Conservation (phyloP, 2,113 vertebrate genomes). For the Plestiodon gilberti region DNA sequence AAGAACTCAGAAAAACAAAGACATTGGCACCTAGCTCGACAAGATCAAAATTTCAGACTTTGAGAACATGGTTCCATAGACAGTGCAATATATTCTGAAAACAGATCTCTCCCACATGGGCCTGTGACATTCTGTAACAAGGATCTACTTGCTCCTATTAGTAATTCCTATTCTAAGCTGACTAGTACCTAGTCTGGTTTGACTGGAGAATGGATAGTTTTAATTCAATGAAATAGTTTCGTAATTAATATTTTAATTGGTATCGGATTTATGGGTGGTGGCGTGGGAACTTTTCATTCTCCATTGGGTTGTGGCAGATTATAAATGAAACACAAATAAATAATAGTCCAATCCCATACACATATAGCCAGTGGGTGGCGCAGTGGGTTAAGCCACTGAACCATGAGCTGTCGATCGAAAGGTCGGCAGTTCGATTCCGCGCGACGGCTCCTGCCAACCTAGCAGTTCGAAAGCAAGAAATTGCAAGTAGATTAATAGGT, state of each 20-base stretch:
- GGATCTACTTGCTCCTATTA: not conserved
- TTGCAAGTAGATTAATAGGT: no score
- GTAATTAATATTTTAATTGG: not conserved
- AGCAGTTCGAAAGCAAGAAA: no score
- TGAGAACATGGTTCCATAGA: not conserved
- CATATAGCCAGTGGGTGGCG: no score
- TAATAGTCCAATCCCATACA: not conserved
- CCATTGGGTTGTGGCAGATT: not conserved
- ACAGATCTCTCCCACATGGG: not conserved
- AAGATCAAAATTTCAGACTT: not conserved
- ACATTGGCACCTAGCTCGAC: slow-evolving; percentile 29
- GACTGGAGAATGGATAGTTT: not conserved
- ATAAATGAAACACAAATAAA: not conserved
- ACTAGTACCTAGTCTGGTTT: not conserved
- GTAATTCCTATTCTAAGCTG: not conserved
- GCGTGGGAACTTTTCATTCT: not conserved
- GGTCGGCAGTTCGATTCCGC: no score
- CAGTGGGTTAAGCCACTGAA: no score
- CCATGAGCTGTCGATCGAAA: no score
- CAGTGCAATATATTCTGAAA: not conserved
- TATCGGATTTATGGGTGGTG: not conserved
- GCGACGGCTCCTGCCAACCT: no score
- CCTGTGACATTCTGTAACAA: not conserved
- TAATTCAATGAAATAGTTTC: not conserved
- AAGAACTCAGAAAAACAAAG: slow-evolving; percentile 55